Percentiles rank a stretch among this genome's conserved stretches.
Evolutionary conservation across 2,797 vertebrate genomes (phyloP).

Genomic region (Nannoperca australis): DNA sequence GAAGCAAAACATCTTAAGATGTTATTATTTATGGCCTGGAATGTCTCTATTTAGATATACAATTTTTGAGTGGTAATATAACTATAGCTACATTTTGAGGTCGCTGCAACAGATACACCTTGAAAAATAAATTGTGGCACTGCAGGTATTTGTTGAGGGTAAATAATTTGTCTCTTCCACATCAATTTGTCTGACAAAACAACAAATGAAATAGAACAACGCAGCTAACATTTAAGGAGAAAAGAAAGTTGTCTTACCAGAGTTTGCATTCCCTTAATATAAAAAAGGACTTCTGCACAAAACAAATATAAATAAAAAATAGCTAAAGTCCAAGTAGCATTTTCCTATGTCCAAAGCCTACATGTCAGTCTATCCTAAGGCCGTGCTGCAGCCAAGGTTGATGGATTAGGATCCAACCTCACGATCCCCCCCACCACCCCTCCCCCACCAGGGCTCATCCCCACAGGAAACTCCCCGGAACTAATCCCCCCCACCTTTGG

Average conservation of each 20-base stretch:
- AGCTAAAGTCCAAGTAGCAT: constrained; percentile 70
- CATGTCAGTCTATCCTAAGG: constrained; percentile 82
- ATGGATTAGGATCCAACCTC: constrained; percentile 89
- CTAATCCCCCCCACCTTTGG: constrained; percentile 17
- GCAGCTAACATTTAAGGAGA: constrained; percentile 15
- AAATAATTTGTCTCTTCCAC: neutral
- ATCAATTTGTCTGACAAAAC: constrained; percentile 22
- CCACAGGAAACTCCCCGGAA: constrained; percentile 64
- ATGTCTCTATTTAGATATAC: neutral
- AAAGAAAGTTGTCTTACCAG: constrained; percentile 84
- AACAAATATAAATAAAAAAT: constrained; percentile 44
- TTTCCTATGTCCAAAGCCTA: constrained; percentile 79
- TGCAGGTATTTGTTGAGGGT: constrained; percentile 3
- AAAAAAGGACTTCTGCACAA: constrained; percentile 42
- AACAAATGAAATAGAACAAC: constrained; percentile 26
- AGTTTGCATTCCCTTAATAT: constrained; percentile 63
- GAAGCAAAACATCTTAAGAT: neutral
- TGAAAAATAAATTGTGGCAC: neutral
- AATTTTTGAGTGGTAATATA: no score
- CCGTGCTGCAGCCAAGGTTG: constrained; percentile 81
- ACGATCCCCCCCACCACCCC: constrained; percentile 84
- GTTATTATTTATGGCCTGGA: neutral
- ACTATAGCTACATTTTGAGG: neutral
- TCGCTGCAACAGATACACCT: neutral
- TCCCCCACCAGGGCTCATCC: constrained; percentile 75